These are phyloP conservation scores for Poeciliopsis gracilis DNA, from an alignment of 2,797 vertebrate genomes.

Conservation along the genomic window DNA sequence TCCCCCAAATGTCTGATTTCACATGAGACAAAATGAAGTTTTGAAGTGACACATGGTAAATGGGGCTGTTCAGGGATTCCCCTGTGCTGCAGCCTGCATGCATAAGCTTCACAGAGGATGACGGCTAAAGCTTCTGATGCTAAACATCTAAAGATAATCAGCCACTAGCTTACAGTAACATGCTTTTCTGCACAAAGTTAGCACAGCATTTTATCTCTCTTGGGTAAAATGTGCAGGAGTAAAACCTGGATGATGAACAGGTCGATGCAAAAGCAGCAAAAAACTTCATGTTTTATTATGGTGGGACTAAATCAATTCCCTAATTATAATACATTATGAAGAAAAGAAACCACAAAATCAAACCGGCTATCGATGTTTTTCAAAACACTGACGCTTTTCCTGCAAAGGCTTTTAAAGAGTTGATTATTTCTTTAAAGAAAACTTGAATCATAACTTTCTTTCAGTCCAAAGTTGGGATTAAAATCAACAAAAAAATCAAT, in stretches of 20 bases:
- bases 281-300: background rate
- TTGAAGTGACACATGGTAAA: background rate
- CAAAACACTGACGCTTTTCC: background rate
- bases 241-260: background rate
- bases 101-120: background rate
- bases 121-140: background rate
- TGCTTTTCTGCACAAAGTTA: background rate
- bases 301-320: background rate
- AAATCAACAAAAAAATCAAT: constrained; percentile 22
- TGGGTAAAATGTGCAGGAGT: too few relatives aligned
- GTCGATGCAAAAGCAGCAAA: background rate
- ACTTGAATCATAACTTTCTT: background rate
- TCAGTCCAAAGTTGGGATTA: background rate
- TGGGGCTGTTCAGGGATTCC: background rate
- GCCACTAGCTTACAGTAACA: background rate
- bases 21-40: background rate
- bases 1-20: background rate
- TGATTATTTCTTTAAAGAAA: background rate
- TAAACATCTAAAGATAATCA: constrained; percentile 13
- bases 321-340: background rate
- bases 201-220: background rate
- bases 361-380: background rate
- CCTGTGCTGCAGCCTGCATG: background rate
- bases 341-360: background rate
- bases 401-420: background rate